phyloP scores from a whole-genome alignment of 2,113 vertebrate species.

The Picathartes gymnocephalus region DNA sequence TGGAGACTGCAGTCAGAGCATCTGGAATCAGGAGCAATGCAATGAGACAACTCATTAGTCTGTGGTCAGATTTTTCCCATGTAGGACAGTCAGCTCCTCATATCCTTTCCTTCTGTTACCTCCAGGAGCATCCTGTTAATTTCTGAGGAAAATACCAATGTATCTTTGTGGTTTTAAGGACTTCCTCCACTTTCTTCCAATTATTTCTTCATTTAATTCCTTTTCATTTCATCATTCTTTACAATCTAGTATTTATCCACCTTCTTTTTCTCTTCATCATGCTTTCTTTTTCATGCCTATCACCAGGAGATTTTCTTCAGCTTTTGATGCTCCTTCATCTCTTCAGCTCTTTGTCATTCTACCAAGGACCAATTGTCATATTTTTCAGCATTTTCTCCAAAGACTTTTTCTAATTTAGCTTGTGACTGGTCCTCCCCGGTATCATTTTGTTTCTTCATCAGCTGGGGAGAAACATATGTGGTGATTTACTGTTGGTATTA shows the following conservation, averaged over 20 bases:
- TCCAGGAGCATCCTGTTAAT: background rate
- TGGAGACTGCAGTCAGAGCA: background rate
- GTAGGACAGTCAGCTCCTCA: background rate
- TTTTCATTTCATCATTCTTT: background rate
- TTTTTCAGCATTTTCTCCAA: background rate
- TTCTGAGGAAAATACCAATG: background rate
- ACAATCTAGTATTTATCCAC: background rate
- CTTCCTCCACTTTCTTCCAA: background rate
- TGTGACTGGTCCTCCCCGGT: background rate
- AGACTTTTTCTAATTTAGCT: background rate
- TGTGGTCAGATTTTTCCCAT: background rate
- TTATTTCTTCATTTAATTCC: background rate
- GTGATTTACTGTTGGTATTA: background rate
- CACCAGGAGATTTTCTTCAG: background rate
- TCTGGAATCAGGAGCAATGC: background rate
- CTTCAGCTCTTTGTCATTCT: background rate
- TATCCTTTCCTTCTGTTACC: background rate
- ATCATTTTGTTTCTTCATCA: background rate
- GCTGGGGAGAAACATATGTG: background rate
- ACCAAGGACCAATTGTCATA: background rate
- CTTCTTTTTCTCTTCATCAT: background rate
- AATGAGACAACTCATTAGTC: background rate
- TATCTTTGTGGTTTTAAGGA: background rate
- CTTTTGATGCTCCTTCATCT: background rate
- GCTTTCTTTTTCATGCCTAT: background rate